These are phyloP conservation scores for Acleris sparsana DNA, from an alignment of 2,888 invertebrate species.

Conservation along the genomic window DNA sequence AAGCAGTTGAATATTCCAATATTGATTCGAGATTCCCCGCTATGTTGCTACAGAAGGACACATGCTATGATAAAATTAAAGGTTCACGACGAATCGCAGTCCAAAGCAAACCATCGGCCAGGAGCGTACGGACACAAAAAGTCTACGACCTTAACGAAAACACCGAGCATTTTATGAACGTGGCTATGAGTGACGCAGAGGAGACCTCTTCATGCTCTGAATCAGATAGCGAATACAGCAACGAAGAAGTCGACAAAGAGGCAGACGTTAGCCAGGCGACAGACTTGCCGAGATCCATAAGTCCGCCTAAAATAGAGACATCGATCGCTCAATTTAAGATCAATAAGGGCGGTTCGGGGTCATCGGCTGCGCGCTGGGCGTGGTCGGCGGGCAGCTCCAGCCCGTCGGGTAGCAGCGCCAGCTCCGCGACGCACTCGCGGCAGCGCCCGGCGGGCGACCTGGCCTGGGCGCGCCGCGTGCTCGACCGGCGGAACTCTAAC, in stretches of 20 bases:
- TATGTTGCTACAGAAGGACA: conserved; percentile 51
- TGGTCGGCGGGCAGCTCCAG: conserved; percentile 38
- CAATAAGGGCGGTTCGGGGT: conserved; percentile 40
- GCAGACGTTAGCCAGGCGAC: conserved; percentile 27
- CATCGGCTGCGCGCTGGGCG: background rate
- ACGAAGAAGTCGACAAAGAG: conserved; percentile 30
- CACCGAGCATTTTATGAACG: conserved; percentile 65
- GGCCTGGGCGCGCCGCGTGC: conserved; percentile 65
- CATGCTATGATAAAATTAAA: conserved; percentile 49
- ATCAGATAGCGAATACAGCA: conserved; percentile 45
- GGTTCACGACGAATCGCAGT: conserved; percentile 41
- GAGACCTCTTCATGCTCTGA: conserved; percentile 8
- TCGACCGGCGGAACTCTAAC: conserved; percentile 39
- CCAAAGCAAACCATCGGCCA: conserved; percentile 53
- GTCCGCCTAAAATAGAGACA: conserved; percentile 69
- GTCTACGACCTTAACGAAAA: conserved; percentile 74
- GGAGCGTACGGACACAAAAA: conserved; percentile 57
- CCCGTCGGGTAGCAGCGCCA: conserved; percentile 53
- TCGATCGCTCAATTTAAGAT: conserved; percentile 64
- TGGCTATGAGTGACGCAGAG: conserved; percentile 57
- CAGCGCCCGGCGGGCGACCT: conserved; percentile 58
- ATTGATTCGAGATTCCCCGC: conserved; percentile 59
- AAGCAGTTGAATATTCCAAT: conserved; percentile 51
- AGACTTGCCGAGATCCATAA: conserved; percentile 44
- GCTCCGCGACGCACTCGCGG: conserved; percentile 55